Evolutionary conservation across 2,797 vertebrate species (phyloP).

Genomic region (Enteromius paludinosus): DNA sequence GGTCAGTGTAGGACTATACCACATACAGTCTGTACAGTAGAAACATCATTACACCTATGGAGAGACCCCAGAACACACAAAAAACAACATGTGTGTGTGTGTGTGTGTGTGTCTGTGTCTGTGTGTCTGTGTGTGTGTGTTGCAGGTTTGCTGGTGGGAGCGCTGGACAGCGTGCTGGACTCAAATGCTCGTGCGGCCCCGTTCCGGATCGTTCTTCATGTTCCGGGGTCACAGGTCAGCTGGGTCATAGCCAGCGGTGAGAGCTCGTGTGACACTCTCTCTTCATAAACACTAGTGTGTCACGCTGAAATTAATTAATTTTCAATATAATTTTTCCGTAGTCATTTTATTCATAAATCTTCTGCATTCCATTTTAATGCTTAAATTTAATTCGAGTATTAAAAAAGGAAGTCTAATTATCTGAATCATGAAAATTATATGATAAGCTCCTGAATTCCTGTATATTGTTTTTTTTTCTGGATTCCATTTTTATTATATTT

Average conservation of each 20-base stretch:
- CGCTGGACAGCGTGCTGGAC: conserved; percentile 92
- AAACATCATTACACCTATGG: too few species aligned
- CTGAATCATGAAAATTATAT: neutral
- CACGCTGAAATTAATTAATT: too few species aligned
- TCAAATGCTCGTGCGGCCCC: conserved; percentile 92
- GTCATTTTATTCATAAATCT: too few species aligned
- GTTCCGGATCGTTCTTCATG: conserved; percentile 92
- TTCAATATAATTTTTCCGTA: too few species aligned
- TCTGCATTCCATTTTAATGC: neutral
- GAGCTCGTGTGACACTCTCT: conserved; percentile 43
- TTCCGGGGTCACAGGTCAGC: conserved; percentile 91
- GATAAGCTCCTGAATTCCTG: too few species aligned
- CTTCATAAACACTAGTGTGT: neutral
- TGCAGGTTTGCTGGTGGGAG: conserved; percentile 93
- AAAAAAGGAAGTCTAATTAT: neutral
- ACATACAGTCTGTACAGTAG: too few species aligned
- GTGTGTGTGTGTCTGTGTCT: neutral
- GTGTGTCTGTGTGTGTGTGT: conserved; percentile 39
- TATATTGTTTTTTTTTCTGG: too few species aligned
- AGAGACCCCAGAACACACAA: too few species aligned
- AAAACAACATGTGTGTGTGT: neutral
- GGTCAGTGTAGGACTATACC: too few species aligned
- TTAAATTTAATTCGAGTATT: too few species aligned
- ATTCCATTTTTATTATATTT: neutral
- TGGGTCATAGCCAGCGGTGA: conserved; percentile 96